Evolutionary conservation across 1,140 invertebrate genomes (phyloP), one percentile per base, ranked within the genome.

Genomic region (Pogonus chalceus): DNA sequence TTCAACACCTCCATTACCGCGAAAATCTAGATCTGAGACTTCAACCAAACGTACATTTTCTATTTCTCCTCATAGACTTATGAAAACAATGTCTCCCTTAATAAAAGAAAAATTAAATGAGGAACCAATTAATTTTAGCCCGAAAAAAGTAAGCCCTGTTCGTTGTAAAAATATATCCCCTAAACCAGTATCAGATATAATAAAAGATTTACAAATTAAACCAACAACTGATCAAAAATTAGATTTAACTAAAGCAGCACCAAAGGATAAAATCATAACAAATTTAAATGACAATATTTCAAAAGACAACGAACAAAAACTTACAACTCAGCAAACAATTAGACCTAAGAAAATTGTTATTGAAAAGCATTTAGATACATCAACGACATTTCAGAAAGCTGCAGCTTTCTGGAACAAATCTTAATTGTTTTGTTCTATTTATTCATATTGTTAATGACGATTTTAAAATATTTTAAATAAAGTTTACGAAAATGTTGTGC

Each of bases 331-430:
- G n/a, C 51, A 56, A 49, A 56, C 55, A 35, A 49, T 49, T 51
- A 20, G 50, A 49, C 7, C 37, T 4, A 43, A 57, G 53, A 53
- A 57, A 23, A 21, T 26, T 23, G 10, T 49, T 7, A 46, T 22
- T 24, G 35, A 18, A 23, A 50, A 55, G 18, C 20, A 22, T 47
- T 35, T 43, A 46, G 12, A 46, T 55, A 39, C 16, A 16, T 23
- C 49, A 3, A 10, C 16, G 51, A 39, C 39, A 49, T 67, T 65
- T 56, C 58, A 62, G 53, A 67, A 60, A 51, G 65, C 60, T 9
- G 57, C 65, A 0, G 65, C 65, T 31, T 67, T 67, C 57, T 67
- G 65, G 65, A 67, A 65, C 1, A 64, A 67, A 60, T 63, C 54
- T 39, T 61, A 58, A 62, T 43, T 49, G 50, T 24, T 35, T 54